Evolutionary conservation across 1,140 invertebrate genomes (phyloP).

Genomic region (Aricia agestis): DNA sequence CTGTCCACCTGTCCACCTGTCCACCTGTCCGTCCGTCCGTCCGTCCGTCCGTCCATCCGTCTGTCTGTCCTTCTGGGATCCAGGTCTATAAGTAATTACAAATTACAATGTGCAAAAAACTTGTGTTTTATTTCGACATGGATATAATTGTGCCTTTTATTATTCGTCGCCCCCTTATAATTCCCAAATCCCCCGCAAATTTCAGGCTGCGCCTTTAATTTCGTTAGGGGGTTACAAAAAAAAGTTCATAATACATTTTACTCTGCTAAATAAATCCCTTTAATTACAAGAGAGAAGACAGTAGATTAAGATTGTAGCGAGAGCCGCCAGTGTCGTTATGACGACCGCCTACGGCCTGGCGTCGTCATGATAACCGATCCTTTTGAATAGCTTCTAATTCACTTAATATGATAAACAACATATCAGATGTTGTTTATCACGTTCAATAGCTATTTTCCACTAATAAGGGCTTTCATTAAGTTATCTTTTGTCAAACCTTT

Average conservation of each 20-base stretch:
- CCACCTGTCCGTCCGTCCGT: too few species aligned
- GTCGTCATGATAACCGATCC: slow-evolving; percentile 50
- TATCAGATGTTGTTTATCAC: slow-evolving; percentile 9
- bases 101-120: too few species aligned
- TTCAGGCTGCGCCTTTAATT: too few species aligned
- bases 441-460: neutral
- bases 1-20: too few species aligned
- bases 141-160: too few species aligned
- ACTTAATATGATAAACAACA: slow-evolving; percentile 22
- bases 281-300: neutral
- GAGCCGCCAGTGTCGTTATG: slow-evolving; percentile 53
- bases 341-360: slow-evolving; percentile 50
- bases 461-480: neutral
- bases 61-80: too few species aligned
- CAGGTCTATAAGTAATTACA: too few species aligned
- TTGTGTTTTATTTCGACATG: too few species aligned
- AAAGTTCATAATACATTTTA: neutral
- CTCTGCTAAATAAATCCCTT: neutral
- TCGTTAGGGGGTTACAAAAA: neutral
- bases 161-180: too few species aligned
- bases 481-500: neutral
- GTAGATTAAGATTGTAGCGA: neutral
- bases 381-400: slow-evolving; percentile 38
- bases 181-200: too few species aligned
- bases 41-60: too few species aligned